Evolutionary conservation across 2,888 invertebrate species (phyloP).

Genomic region (Leuctra nigra): DNA sequence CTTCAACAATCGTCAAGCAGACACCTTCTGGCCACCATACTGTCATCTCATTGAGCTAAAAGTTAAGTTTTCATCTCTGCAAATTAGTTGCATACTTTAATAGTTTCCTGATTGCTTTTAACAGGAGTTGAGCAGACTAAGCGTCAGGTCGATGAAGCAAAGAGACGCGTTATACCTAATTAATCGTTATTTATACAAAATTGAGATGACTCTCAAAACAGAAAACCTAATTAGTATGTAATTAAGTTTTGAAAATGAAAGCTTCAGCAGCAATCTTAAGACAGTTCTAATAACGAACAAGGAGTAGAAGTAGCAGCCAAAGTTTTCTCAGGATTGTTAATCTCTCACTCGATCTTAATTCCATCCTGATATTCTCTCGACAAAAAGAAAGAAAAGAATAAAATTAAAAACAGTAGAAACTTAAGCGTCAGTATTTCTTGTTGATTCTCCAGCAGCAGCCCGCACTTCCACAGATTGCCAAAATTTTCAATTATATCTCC

Average conservation of each 20-base stretch:
- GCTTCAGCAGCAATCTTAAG: conserved; percentile 7
- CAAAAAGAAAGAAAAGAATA: conserved; percentile 1
- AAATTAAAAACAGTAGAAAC: not conserved
- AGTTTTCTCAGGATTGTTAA: conserved; percentile 19
- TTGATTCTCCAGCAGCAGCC: not conserved
- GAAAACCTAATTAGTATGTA: conserved; percentile 22
- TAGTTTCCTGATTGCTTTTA: too few relatives aligned
- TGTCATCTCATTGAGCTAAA: too few relatives aligned
- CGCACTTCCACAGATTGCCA: not conserved
- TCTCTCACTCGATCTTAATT: conserved; percentile 20
- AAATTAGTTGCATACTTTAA: too few relatives aligned
- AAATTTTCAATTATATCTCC: not conserved
- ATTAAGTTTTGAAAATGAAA: conserved; percentile 22
- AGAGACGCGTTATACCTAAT: conserved; percentile 10
- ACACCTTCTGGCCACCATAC: too few relatives aligned
- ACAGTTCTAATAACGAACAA: conserved; percentile 17
- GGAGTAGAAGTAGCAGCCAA: conserved; percentile 13
- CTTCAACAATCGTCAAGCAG: too few relatives aligned
- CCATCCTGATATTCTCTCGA: conserved; percentile 2
- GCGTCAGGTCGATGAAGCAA: not conserved
- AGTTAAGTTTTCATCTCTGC: too few relatives aligned
- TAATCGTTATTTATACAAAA: conserved; percentile 15
- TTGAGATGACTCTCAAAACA: conserved; percentile 13
- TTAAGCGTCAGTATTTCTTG: conserved; percentile 1
- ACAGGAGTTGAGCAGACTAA: too few relatives aligned